These are phyloP conservation scores for Amblyraja radiata DNA, from an alignment of 2,797 vertebrate species.

Conservation along the genomic window DNA sequence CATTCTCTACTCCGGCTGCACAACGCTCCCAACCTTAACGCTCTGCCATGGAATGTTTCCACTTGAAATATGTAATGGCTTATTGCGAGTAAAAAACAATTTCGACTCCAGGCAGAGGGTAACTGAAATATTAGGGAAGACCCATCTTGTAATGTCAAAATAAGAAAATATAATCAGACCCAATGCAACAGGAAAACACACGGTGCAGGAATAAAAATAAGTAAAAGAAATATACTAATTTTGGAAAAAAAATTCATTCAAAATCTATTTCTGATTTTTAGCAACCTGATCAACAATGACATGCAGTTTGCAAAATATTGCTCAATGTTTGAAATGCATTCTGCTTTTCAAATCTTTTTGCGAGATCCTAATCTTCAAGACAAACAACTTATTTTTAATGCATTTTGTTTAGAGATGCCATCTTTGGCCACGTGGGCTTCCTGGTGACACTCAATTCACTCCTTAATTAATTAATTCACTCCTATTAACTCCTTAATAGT, in stretches of 20 bases:
- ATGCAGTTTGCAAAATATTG: neutral
- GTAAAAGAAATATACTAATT: neutral
- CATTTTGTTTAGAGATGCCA: neutral
- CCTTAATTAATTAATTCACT: no score
- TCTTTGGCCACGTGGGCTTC: neutral
- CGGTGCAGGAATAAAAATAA: neutral
- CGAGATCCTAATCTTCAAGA: neutral
- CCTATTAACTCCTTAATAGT: neutral
- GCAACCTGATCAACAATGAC: neutral
- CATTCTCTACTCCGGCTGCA: neutral
- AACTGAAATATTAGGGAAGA: neutral
- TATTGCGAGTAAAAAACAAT: neutral
- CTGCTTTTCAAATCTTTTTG: neutral
- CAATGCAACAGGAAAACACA: neutral
- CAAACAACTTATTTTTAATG: neutral
- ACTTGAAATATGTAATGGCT: neutral
- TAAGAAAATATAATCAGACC: neutral
- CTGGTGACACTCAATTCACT: neutral
- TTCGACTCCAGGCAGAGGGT: neutral
- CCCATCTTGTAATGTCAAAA: neutral
- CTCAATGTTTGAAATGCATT: neutral
- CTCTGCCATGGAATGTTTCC: neutral
- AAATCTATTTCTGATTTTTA: neutral
- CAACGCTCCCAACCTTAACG: neutral
- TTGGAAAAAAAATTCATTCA: no score